A percentile compares a stretch with the other conserved stretches of the same genome.
These are phyloP conservation scores for Lobophora halterata DNA, from an alignment of 2,888 invertebrate species.

Conservation along the genomic window DNA sequence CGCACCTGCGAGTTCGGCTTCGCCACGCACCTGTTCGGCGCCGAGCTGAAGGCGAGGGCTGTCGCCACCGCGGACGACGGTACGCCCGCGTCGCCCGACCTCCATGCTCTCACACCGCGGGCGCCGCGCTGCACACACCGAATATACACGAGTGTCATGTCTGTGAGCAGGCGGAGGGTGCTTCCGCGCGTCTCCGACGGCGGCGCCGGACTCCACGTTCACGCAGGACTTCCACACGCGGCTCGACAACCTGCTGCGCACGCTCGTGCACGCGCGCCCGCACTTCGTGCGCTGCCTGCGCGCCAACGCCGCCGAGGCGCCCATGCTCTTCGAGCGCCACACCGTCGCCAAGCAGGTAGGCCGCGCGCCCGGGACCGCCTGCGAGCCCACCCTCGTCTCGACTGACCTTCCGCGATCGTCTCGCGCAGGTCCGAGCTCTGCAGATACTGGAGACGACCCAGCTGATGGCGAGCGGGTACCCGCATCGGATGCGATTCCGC, in stretches of 20 bases:
- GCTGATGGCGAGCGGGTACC: constrained; percentile 96
- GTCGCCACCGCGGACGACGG: constrained; percentile 8
- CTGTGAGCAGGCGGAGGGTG: constrained; percentile 83
- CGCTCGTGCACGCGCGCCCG: constrained; percentile 94
- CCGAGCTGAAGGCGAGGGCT: constrained; percentile 87
- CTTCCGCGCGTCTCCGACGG: constrained; percentile 94
- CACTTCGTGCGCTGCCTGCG: constrained; percentile 97
- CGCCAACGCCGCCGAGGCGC: constrained; percentile 90
- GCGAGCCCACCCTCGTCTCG: too few relatives aligned
- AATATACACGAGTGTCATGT: too few relatives aligned
- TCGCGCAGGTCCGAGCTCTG: constrained; percentile 89
- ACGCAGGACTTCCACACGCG: constrained; percentile 98
- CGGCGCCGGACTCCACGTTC: constrained; percentile 92
- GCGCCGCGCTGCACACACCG: constrained; percentile 68
- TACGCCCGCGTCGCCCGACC: not conserved
- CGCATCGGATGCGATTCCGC: constrained; percentile 96
- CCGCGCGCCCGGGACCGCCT: too few relatives aligned
- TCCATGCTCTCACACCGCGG: constrained; percentile 59
- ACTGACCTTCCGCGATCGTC: constrained; percentile 51
- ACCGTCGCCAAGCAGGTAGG: constrained; percentile 89
- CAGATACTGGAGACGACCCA: constrained; percentile 97
- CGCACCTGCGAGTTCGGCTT: constrained; percentile 98
- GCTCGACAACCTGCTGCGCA: constrained; percentile 94
- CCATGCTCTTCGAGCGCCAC: constrained; percentile 91
- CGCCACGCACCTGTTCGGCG: constrained; percentile 96